phyloP scores from a whole-genome alignment of 2,888 invertebrate species.

The Plusia festucae region DNA sequence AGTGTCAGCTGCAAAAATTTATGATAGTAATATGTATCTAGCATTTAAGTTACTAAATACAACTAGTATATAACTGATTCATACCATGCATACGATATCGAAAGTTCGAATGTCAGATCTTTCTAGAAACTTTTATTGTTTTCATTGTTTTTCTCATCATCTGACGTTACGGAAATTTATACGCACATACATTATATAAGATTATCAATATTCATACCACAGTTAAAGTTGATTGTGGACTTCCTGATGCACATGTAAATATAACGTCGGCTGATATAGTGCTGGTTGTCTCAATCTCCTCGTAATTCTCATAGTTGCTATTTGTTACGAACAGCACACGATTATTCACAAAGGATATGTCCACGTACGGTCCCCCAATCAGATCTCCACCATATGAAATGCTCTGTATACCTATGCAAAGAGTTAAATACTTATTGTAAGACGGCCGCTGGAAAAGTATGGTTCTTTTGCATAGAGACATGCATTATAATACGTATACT shows the following conservation, averaged over 20 bases:
- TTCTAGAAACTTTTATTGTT: neutral
- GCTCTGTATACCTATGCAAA: constrained; percentile 66
- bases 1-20: constrained; percentile 14
- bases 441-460: too few relatives aligned
- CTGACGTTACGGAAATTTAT: neutral
- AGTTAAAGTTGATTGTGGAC: constrained; percentile 9
- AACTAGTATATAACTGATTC: too few relatives aligned
- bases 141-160: neutral
- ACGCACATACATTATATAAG: neutral
- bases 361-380: constrained; percentile 72
- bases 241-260: constrained; percentile 67
- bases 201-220: neutral
- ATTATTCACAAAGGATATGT: constrained; percentile 55
- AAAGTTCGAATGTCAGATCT: neutral
- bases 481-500: too few relatives aligned
- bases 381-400: constrained; percentile 62
- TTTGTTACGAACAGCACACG: constrained; percentile 70
- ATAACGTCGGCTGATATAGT: constrained; percentile 64
- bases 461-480: too few relatives aligned
- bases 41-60: neutral
- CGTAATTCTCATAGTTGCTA: constrained; percentile 76
- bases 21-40: constrained; percentile 7
- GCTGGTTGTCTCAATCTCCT: constrained; percentile 66
- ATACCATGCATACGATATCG: too few relatives aligned
- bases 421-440: too few relatives aligned